These are phyloP conservation scores for Drosophila simulans DNA, from an alignment of 1,140 invertebrate species.

Conservation along the genomic window DNA sequence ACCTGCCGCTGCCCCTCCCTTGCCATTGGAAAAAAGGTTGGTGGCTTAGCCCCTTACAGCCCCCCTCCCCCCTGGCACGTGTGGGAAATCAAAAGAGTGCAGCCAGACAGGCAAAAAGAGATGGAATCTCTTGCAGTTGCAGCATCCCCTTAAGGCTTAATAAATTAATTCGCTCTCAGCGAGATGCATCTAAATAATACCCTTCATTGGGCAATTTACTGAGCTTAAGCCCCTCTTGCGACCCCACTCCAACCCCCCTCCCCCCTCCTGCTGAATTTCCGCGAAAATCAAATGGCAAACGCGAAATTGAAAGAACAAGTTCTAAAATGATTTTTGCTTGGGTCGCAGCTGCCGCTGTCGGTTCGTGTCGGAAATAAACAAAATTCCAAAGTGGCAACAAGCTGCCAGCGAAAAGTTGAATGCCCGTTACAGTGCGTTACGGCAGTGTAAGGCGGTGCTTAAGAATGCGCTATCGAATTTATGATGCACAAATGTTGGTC, in stretches of 20 bases:
- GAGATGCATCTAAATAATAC: conserved; percentile 29
- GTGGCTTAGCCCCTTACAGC: background rate
- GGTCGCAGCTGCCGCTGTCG: conserved; percentile 33
- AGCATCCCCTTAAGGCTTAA: conserved; percentile 12
- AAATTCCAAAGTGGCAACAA: conserved; percentile 15
- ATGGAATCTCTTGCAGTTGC: background rate
- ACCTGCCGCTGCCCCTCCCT: background rate
- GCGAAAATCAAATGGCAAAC: conserved; percentile 20
- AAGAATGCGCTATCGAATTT: background rate
- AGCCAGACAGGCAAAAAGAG: background rate
- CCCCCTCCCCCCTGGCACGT: conserved; percentile 21
- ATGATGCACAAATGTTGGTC: too few relatives aligned
- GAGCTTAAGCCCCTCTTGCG: too few relatives aligned
- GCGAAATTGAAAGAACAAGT: conserved; percentile 38
- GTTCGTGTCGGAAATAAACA: conserved; percentile 48
- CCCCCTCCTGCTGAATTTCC: background rate
- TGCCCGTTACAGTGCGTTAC: conserved; percentile 15
- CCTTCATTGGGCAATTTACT: conserved; percentile 3
- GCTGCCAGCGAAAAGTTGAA: conserved; percentile 3
- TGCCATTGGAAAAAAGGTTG: background rate
- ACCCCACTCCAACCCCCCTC: too few relatives aligned
- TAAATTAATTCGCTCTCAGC: conserved; percentile 36
- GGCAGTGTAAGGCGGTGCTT: background rate
- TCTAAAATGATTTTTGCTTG: conserved; percentile 33
- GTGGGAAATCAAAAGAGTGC: conserved; percentile 56